Conservation (phyloP, 2,888 invertebrate genomes). For the Drosophila fungiperda region DNA sequence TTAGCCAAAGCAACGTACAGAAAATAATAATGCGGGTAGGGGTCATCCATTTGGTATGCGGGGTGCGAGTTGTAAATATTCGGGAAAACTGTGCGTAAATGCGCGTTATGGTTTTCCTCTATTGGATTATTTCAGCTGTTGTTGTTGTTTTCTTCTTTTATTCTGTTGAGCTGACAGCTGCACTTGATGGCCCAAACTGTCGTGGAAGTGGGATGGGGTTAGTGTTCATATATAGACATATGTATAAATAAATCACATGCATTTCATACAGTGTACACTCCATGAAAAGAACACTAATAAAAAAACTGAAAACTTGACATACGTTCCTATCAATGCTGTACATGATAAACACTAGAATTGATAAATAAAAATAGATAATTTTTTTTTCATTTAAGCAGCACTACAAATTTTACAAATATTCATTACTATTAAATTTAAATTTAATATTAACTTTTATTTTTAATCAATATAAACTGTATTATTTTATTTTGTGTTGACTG, state of each 20-base stretch:
- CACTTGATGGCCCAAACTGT: slow-evolving; percentile 56
- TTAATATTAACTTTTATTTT: too few relatives aligned
- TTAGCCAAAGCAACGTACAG: slow-evolving; percentile 18
- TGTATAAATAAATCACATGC: slow-evolving; percentile 20
- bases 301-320: background rate
- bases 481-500: too few relatives aligned
- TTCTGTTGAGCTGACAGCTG: slow-evolving; percentile 46
- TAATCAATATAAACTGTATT: background rate
- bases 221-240: slow-evolving; percentile 9
- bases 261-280: slow-evolving; percentile 8
- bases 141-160: slow-evolving; percentile 14
- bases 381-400: background rate
- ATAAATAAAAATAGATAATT: background rate
- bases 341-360: background rate
- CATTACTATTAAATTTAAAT: background rate
- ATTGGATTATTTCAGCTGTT: slow-evolving; percentile 57
- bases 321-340: background rate
- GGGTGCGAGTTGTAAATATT: background rate
- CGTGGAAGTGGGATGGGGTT: background rate
- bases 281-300: background rate
- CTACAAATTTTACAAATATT: background rate
- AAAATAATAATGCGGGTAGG: slow-evolving; percentile 15
- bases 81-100: slow-evolving; percentile 56
- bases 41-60: background rate
- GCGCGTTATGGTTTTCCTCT: slow-evolving; percentile 41